phyloP scores from a whole-genome alignment of 2,113 vertebrate genomes.

The Pleuronectes platessa region DNA sequence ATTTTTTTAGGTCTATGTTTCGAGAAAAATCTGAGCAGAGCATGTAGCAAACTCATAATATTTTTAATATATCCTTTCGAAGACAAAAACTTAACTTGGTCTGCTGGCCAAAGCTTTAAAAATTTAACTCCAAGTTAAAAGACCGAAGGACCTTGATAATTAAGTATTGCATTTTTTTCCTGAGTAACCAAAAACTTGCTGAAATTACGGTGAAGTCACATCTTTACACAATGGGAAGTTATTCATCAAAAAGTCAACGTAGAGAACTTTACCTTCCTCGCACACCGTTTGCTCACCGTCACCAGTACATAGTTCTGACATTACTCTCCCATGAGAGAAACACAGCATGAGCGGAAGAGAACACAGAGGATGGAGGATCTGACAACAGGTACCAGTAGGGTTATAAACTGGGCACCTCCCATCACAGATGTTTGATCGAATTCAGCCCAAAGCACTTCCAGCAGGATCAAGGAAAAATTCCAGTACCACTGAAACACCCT shows the following conservation, averaged over 20 bases:
- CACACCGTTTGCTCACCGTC: background rate
- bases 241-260: background rate
- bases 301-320: background rate
- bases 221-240: background rate
- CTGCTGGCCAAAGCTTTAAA: background rate
- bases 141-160: background rate
- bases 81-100: too few species aligned
- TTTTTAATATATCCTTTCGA: background rate
- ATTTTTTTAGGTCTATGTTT: background rate
- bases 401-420: constrained; percentile 45
- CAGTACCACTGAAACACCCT: constrained; percentile 15
- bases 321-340: constrained; percentile 8
- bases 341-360: constrained; percentile 7
- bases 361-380: constrained; percentile 7
- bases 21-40: too few species aligned
- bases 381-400: constrained; percentile 46
- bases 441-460: constrained; percentile 43
- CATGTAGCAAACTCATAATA: background rate
- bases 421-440: constrained; percentile 58
- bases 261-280: background rate
- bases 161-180: background rate
- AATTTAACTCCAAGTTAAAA: background rate
- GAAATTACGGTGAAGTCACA: background rate
- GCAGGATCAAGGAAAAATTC: constrained; percentile 43
- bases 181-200: background rate